These are phyloP conservation scores for Osmerus eperlanus DNA, from an alignment of 2,113 vertebrate species.

Conservation along the genomic window DNA sequence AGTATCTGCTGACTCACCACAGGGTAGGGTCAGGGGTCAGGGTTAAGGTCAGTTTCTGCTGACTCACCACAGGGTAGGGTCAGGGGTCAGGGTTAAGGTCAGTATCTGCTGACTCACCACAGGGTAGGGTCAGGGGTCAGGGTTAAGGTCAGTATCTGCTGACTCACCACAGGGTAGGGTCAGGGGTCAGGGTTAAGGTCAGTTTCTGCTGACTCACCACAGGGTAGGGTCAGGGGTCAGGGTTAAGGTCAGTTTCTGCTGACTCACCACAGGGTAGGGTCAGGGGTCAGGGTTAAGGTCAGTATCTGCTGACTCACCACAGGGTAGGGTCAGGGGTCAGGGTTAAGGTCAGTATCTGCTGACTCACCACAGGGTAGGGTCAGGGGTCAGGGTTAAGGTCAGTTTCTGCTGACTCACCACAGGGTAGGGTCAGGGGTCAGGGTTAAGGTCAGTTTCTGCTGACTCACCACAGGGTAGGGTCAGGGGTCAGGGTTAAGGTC, in stretches of 20 bases:
- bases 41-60: not conserved
- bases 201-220: conserved; percentile 76
- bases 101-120: conserved; percentile 77
- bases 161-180: conserved; percentile 89
- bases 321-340: conserved; percentile 72
- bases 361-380: conserved; percentile 89
- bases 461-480: conserved; percentile 89
- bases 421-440: conserved; percentile 72
- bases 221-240: conserved; percentile 72
- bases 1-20: conserved; percentile 77
- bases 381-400: not conserved
- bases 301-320: conserved; percentile 77
- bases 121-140: conserved; percentile 72
- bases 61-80: conserved; percentile 89
- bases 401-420: conserved; percentile 76
- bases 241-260: not conserved
- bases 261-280: conserved; percentile 89
- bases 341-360: not conserved
- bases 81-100: not conserved
- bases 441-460: not conserved
- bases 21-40: conserved; percentile 72
- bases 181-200: not conserved
- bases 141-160: not conserved
- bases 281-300: not conserved
- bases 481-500: not conserved